Evolutionary conservation across 2,797 vertebrate species (phyloP).

Genomic region (Ammospiza maritima): DNA sequence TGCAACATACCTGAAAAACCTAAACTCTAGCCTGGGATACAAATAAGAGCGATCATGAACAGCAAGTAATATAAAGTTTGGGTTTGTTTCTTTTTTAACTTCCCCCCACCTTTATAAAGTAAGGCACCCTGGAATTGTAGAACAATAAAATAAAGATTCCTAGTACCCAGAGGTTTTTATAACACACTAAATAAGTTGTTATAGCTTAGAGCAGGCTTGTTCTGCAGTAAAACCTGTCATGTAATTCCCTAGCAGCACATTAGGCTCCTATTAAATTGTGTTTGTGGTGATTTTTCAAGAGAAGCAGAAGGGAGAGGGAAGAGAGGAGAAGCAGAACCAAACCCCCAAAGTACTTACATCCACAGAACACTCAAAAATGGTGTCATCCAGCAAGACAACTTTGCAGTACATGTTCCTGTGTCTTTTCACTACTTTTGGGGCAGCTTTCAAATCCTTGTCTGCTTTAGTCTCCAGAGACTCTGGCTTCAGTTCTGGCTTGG

Average conservation of each 20-base stretch:
- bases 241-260: constrained; percentile 18
- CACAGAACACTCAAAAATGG: constrained; percentile 90
- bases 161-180: not conserved
- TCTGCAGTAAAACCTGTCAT: not conserved
- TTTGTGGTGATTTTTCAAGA: not conserved
- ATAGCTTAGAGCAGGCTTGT: not conserved
- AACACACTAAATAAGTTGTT: not conserved
- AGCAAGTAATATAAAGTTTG: not conserved
- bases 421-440: constrained; percentile 80
- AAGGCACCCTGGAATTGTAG: not conserved
- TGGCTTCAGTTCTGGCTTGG: constrained; percentile 69
- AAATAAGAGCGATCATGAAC: not conserved
- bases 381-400: constrained; percentile 91
- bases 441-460: constrained; percentile 79
- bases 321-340: not conserved
- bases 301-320: not conserved
- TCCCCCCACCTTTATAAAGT: not conserved
- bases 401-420: constrained; percentile 91
- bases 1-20: not conserved
- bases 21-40: not conserved
- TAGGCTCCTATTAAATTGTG: not conserved
- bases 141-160: not conserved
- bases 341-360: constrained; percentile 82
- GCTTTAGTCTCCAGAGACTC: constrained; percentile 73
- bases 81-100: not conserved